These are phyloP conservation scores for Macrobrachium nipponense DNA, from an alignment of 1,140 invertebrate species.

Conservation along the genomic window DNA sequence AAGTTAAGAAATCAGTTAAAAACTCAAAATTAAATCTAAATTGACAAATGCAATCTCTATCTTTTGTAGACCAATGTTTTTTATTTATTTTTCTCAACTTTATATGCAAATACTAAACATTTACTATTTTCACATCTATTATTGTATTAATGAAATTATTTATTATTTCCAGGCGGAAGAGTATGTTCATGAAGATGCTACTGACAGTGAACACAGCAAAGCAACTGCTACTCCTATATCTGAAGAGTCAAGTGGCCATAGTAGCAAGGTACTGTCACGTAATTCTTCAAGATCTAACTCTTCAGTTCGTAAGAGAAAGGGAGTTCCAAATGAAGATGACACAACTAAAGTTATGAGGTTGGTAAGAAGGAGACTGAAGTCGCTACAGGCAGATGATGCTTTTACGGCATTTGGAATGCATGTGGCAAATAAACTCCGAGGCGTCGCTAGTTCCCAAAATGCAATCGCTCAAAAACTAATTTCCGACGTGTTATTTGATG, in stretches of 20 bases:
- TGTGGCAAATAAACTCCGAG: conserved; percentile 24
- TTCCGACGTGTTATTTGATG: conserved; percentile 19
- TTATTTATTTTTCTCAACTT: conserved; percentile 25
- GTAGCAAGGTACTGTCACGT: conserved; percentile 22
- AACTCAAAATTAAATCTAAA: too few species aligned
- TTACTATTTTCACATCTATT: conserved; percentile 27
- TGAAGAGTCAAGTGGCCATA: conserved; percentile 23
- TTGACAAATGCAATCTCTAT: not conserved
- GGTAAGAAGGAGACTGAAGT: conserved; percentile 24
- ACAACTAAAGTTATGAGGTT: conserved; percentile 24
- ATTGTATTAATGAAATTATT: conserved; percentile 29
- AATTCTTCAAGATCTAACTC: conserved; percentile 26
- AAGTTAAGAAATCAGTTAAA: conserved; percentile 8
- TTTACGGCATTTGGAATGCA: conserved; percentile 23
- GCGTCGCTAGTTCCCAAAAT: conserved; percentile 19
- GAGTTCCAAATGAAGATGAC: conserved; percentile 25
- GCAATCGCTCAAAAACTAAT: conserved; percentile 27
- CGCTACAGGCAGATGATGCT: conserved; percentile 27
- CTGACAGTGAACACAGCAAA: conserved; percentile 12
- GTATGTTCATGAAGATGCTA: conserved; percentile 23
- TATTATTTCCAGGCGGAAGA: conserved; percentile 27
- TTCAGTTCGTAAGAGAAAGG: conserved; percentile 27
- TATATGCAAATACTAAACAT: conserved; percentile 17
- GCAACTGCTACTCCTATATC: conserved; percentile 26
- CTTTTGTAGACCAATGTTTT: conserved; percentile 17